Percentiles rank a stretch among this genome's conserved stretches.
These are phyloP conservation scores for Procambarus virginalis DNA, from an alignment of 1,140 invertebrate genomes.

Conservation along the genomic window DNA sequence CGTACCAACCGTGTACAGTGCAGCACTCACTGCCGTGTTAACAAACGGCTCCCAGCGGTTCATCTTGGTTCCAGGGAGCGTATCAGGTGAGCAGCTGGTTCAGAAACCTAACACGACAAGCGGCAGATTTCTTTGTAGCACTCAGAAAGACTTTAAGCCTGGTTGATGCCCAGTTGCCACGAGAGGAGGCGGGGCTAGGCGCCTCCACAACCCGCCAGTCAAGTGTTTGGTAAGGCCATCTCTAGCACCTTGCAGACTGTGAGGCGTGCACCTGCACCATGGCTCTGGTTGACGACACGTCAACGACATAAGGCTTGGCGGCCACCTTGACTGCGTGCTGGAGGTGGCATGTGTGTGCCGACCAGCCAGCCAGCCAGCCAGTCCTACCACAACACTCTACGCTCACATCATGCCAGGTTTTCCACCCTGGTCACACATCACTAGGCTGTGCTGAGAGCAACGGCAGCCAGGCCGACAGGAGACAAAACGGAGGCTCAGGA, in stretches of 20 bases:
- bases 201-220: neutral
- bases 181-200: neutral
- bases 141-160: too few relatives aligned
- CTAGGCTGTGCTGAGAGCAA: neutral
- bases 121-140: neutral
- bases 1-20: neutral
- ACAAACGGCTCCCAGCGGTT: neutral
- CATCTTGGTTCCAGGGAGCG: neutral
- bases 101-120: too few relatives aligned
- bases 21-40: neutral
- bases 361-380: constrained; percentile 24
- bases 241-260: too few relatives aligned
- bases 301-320: neutral
- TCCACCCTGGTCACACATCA: neutral
- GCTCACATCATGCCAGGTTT: constrained; percentile 36
- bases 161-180: neutral
- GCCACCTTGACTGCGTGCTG: constrained; percentile 31
- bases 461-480: neutral
- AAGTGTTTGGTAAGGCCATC: neutral
- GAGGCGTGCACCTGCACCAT: neutral
- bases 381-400: constrained; percentile 38
- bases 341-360: constrained; percentile 5
- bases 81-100: too few relatives aligned
- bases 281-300: neutral
- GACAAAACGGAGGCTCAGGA: neutral